A percentile compares a stretch with the other conserved stretches of the same genome.
These are phyloP conservation scores for Pelmatolapia mariae DNA, from an alignment of 2,113 vertebrate genomes.

Conservation along the genomic window DNA sequence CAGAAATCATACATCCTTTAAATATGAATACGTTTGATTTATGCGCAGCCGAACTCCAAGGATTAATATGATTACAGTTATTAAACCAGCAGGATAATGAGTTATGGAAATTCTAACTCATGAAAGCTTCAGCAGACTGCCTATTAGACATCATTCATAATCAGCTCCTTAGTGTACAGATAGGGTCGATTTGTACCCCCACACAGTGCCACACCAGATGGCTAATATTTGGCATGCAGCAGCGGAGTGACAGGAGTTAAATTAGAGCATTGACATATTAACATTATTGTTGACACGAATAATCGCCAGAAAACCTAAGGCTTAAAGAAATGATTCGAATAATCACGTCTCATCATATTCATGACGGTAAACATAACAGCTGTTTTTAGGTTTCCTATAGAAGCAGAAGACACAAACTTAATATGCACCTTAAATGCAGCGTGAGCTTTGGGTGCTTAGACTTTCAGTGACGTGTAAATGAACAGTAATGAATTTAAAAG, in stretches of 20 bases:
- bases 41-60: background rate
- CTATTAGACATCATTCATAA: slow-evolving; percentile 46
- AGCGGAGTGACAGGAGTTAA: slow-evolving; percentile 34
- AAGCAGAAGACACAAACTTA: background rate
- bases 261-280: slow-evolving; percentile 40
- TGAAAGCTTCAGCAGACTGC: slow-evolving; percentile 23
- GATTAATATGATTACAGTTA: slow-evolving; percentile 60
- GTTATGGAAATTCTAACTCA: slow-evolving; percentile 49
- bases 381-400: background rate
- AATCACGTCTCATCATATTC: background rate
- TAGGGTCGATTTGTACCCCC: slow-evolving; percentile 11
- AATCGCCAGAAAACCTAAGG: slow-evolving; percentile 1
- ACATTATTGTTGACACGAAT: slow-evolving; percentile 43
- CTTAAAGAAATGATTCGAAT: slow-evolving; percentile 2
- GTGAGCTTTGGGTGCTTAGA: background rate
- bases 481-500: background rate
- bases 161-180: slow-evolving; percentile 37
- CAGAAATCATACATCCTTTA: slow-evolving; percentile 20
- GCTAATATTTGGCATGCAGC: slow-evolving; percentile 36
- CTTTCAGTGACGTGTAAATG: background rate
- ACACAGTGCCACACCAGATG: slow-evolving; percentile 32
- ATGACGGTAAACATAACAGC: background rate
- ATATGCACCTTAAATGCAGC: background rate
- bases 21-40: slow-evolving; percentile 43
- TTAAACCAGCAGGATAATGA: slow-evolving; percentile 55